A percentile compares a stretch with the other conserved stretches of the same genome.
Evolutionary conservation across 2,888 invertebrate genomes (phyloP).

Genomic region (Nemoura dubitans): DNA sequence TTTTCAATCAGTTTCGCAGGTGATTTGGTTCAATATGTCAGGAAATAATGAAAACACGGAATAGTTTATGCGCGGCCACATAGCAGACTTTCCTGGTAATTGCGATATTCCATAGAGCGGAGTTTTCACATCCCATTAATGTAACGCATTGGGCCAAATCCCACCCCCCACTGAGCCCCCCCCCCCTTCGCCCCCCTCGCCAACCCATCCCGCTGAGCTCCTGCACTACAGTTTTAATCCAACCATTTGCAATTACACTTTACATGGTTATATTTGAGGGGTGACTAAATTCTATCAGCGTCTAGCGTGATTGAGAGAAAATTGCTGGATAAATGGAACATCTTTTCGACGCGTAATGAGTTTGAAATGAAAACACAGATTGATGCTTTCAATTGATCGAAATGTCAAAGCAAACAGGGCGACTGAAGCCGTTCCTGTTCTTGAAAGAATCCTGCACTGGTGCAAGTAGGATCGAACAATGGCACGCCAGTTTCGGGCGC

Average conservation of each 20-base stretch:
- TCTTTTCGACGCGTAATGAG: conserved; percentile 7
- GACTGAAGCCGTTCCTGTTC: too few relatives aligned
- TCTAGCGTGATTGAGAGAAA: background rate
- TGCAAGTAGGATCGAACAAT: too few relatives aligned
- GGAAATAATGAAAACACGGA: conserved; percentile 3
- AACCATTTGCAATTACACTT: conserved; percentile 33
- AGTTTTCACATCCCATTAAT: conserved; percentile 33
- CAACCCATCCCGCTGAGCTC: background rate
- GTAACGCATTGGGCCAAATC: conserved; percentile 24
- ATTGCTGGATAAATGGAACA: background rate
- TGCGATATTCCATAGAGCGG: background rate
- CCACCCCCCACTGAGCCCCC: background rate
- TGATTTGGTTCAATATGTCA: background rate
- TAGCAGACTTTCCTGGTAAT: background rate
- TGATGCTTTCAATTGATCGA: background rate
- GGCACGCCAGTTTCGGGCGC: too few relatives aligned
- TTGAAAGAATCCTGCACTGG: too few relatives aligned
- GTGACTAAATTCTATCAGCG: conserved; percentile 20
- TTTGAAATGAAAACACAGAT: conserved; percentile 5
- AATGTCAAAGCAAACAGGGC: background rate
- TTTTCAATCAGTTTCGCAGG: conserved; percentile 23
- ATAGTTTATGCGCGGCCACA: background rate
- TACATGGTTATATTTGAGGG: background rate
- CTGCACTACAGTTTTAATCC: conserved; percentile 31
- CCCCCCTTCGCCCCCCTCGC: background rate